phyloP scores from a whole-genome alignment of 2,888 invertebrate genomes.

The Ferrisia virgata region DNA sequence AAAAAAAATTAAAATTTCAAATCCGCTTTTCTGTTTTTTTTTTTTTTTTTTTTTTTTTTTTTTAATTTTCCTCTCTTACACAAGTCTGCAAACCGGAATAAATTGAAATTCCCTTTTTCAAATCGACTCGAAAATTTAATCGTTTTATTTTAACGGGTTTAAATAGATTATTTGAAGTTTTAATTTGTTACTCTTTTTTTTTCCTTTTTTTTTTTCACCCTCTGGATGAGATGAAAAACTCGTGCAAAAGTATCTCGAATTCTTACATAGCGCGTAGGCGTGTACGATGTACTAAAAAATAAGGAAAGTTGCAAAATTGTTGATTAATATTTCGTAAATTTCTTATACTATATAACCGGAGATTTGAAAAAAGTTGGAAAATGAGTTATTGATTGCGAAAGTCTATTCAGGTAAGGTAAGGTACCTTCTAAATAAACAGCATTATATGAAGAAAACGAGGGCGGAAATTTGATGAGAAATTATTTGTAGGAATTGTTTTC shows the following conservation, averaged over 20 bases:
- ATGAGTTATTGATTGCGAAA: background rate
- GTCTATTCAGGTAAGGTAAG: background rate
- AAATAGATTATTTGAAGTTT: constrained; percentile 5
- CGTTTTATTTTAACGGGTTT: background rate
- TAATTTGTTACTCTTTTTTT: background rate
- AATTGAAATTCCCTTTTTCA: background rate
- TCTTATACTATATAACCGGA: background rate
- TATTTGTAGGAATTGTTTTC: background rate
- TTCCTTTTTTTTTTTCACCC: background rate
- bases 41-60: background rate
- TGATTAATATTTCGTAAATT: background rate
- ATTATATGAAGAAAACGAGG: background rate
- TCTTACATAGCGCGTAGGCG: background rate
- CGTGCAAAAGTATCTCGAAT: background rate
- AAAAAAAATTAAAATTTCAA: background rate
- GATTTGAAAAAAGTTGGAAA: background rate
- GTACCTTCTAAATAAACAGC: background rate
- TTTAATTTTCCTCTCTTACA: background rate
- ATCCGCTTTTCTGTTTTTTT: background rate
- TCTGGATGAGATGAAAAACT: background rate
- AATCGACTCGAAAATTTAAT: constrained; percentile 7
- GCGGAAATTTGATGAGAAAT: background rate
- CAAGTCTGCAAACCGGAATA: background rate
- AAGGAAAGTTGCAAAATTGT: background rate
- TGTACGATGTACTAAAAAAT: background rate